Evolutionary conservation across 2,797 vertebrate species (phyloP).

Genomic region (Periophthalmus magnuspinnatus): DNA sequence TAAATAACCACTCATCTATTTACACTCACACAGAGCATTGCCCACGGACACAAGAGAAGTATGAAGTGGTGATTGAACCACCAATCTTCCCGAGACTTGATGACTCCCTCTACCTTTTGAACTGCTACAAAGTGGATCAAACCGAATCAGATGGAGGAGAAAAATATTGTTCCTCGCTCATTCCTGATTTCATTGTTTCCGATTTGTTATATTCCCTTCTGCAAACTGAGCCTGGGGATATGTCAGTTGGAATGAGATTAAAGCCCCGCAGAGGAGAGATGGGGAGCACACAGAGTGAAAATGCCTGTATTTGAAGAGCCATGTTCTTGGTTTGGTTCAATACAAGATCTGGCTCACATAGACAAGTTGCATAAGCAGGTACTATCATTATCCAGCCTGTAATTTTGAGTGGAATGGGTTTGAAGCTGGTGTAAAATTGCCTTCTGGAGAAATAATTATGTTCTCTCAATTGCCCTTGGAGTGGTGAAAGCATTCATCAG

Average conservation of each 20-base stretch:
- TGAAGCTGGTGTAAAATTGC: conserved; percentile 34
- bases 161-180: conserved; percentile 60
- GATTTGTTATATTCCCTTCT: conserved; percentile 34
- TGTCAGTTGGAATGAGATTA: conserved; percentile 79
- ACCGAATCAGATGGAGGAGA: conserved; percentile 32
- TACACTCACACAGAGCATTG: background rate
- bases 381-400: conserved; percentile 57
- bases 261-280: conserved; percentile 74
- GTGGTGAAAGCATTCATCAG: conserved; percentile 15
- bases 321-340: conserved; percentile 63
- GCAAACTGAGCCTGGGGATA: conserved; percentile 67
- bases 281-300: conserved; percentile 64
- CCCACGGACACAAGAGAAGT: background rate
- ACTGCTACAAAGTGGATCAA: conserved; percentile 31
- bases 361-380: conserved; percentile 69
- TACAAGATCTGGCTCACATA: conserved; percentile 75
- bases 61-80: conserved; percentile 5
- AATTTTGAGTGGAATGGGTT: conserved; percentile 28
- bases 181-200: conserved; percentile 73
- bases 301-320: conserved; percentile 66
- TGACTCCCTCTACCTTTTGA: conserved; percentile 1
- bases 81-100: conserved; percentile 9
- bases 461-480: conserved; percentile 15
- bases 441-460: conserved; percentile 24
- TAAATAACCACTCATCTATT: background rate